Evolutionary conservation across 1,140 invertebrate genomes (phyloP), one percentile per base, ranked within the genome.

Genomic region (Augochlora pura): DNA sequence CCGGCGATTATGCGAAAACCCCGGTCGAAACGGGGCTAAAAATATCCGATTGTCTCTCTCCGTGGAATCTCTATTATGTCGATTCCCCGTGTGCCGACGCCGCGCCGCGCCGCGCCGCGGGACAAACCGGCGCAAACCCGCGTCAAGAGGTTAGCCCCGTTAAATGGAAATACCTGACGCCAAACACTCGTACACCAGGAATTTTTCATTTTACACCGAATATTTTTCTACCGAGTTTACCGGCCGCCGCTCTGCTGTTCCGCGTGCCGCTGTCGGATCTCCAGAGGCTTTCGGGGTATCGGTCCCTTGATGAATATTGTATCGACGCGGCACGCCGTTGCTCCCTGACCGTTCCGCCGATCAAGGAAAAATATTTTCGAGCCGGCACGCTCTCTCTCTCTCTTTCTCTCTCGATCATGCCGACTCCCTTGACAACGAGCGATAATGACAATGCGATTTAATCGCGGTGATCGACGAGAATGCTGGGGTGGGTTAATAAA

Each of bases 21-120:
- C n/a, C n/a, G n/a, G 25, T 60, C 49, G 78, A 74, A 80, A 81
- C 54, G 16, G 49, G 39, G 39, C 68, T 63, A 57, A 84, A 85
- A 81, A 71, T 63, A 77, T 60, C 68, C 73, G 14, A 38, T 2
- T 46, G 7, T 16, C 9, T 16, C 21, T 46, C 21, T 46, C 10
- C 16, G 39, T 12, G 67, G 46, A 64, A 72, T 77, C 18, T 60
- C 59, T 27, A 71, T 71, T 71, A 63, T 63, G 46, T 42, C 68
- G 68, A 72, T 49, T 21, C 18, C 21, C 54, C 8, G 3, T 6
- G 0, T 0, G 42, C 12, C 49, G 49, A 18, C 1, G 25, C 59
- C 10, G n/a, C n/a, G n/a, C n/a, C n/a, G n/a, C 32, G 4, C 32
- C 32, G 32, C 32, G 32, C 32, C 32, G 32, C 1, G 32, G 4